Base-by-base conservation (phyloP, 2,113 vertebrate species). In the Trochalopteron elliotii region DNA sequence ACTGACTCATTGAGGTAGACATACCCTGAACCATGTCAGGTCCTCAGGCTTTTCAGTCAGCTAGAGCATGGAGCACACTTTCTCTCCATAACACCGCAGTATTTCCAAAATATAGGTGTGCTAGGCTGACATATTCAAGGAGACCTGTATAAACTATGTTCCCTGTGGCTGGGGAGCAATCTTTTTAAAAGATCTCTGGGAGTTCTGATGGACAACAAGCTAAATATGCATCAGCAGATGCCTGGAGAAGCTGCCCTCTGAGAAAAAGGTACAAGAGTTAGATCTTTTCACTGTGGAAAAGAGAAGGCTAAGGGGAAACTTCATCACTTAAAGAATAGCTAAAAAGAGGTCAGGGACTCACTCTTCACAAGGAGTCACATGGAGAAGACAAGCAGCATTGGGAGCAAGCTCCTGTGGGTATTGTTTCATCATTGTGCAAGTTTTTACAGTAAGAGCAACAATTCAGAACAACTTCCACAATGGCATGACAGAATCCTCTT, bases 61-160 rank as follows among this genome's bases (percentile, higher is more conserved):
- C 14, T 52, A 67, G 19, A 70, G 8, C 15, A 33, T 4, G 4
- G 44, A 35, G 1, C 15, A 65, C 0, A 1, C 4, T 61, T 13
- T 28, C 8, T 65, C 22, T 87, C 7, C 20, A 61, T 23, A 74
- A 33, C 19, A 42, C 1, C 21, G 5, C 2, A 59, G 37, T 10
- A 65, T 33, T 82, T 65, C 9, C 40, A 65, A 35, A 71, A 31
- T 3, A 1, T 12, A 35, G 39, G 12, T 25, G 2, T 71, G 5
- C 20, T 55, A 21, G 5, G 3, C 30, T 44, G 10, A 24, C 4
- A 44, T 33, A 55, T 49, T 12, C 33, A 63, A 68, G 56, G 12
- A 45, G 3, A 8, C 5, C 21, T 37, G 15, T 42, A 42, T 5
- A 52, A 37, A 1, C 18, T 55, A 12, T 11, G 17, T 7, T 50